Conservation (phyloP, 2,888 invertebrate species). For the Campoplex nolae region DNA sequence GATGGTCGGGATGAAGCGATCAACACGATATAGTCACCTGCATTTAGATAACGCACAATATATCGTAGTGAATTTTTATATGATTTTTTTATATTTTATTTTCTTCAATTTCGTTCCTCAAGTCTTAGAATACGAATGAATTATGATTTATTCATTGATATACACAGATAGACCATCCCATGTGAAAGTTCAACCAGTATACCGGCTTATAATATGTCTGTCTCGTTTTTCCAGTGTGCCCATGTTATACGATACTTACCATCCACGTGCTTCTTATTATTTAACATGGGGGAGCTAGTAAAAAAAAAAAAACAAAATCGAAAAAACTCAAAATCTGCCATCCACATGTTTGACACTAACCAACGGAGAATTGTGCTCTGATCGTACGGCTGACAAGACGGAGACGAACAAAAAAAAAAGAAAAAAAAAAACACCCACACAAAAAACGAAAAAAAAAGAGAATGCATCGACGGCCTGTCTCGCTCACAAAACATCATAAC, state of each 20-base stretch:
- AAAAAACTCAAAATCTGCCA: constrained; percentile 31
- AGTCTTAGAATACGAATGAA: constrained; percentile 10
- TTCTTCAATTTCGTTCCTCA: constrained; percentile 16
- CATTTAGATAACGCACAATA: constrained; percentile 63
- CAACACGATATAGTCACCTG: constrained; percentile 56
- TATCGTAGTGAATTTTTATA: constrained; percentile 25
- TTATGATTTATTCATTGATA: constrained; percentile 41
- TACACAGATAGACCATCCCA: constrained; percentile 69
- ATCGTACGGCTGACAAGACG: constrained; percentile 64
- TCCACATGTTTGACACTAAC: constrained; percentile 72
- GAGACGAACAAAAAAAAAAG: constrained; percentile 9
- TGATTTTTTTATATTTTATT: constrained; percentile 13
- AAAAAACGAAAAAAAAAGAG: constrained; percentile 36
- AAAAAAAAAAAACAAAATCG: constrained; percentile 53
- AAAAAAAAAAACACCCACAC: constrained; percentile 9
- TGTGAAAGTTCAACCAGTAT: constrained; percentile 70
- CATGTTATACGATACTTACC: constrained; percentile 74
- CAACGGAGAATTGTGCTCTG: constrained; percentile 69
- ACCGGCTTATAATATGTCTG: constrained; percentile 73
- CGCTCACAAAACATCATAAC: constrained; percentile 70
- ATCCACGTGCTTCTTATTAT: constrained; percentile 77
- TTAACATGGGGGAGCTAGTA: constrained; percentile 72
- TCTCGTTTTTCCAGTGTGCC: constrained; percentile 75
- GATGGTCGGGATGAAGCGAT: constrained; percentile 68
- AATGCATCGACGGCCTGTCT: constrained; percentile 58